A percentile compares a stretch with the other conserved stretches of the same genome.
These are phyloP conservation scores for Pteromalus puparum DNA, from an alignment of 1,140 invertebrate genomes.

Conservation along the genomic window DNA sequence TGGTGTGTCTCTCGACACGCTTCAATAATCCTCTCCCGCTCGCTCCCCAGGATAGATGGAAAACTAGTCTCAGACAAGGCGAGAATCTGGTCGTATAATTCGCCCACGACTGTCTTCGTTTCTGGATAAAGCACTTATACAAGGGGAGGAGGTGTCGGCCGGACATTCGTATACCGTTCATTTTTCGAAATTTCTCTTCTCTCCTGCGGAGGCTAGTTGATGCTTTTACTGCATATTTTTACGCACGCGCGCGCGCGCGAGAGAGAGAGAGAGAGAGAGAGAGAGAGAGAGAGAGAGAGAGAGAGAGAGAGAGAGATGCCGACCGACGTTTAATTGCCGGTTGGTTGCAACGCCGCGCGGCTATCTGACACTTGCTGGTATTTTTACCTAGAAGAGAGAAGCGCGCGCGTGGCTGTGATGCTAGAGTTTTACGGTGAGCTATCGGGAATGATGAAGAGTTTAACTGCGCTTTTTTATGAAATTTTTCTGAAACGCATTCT, in stretches of 20 bases:
- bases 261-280: no score
- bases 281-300: no score
- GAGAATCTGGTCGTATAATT: constrained; percentile 15
- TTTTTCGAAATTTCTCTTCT: constrained; percentile 24
- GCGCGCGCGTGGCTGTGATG: not conserved
- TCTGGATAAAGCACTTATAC: not conserved
- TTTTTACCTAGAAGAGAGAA: not conserved
- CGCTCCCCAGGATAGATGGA: not conserved
- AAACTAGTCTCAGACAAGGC: not conserved
- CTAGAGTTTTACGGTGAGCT: not conserved
- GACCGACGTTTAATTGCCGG: not conserved
- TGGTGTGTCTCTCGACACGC: not conserved
- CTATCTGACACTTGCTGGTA: not conserved
- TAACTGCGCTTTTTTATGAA: not conserved
- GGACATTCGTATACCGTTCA: constrained; percentile 19
- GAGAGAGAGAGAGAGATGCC: not conserved
- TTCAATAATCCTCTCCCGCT: not conserved
- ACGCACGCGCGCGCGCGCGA: no score
- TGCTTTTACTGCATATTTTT: constrained; percentile 34
- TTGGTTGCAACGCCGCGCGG: not conserved
- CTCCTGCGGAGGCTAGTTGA: not conserved
- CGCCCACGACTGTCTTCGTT: not conserved
- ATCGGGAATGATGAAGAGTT: constrained; percentile 3
- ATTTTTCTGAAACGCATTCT: not conserved
- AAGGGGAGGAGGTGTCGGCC: not conserved